phyloP scores from a whole-genome alignment of 2,113 vertebrate species.

The Chionomys nivalis region DNA sequence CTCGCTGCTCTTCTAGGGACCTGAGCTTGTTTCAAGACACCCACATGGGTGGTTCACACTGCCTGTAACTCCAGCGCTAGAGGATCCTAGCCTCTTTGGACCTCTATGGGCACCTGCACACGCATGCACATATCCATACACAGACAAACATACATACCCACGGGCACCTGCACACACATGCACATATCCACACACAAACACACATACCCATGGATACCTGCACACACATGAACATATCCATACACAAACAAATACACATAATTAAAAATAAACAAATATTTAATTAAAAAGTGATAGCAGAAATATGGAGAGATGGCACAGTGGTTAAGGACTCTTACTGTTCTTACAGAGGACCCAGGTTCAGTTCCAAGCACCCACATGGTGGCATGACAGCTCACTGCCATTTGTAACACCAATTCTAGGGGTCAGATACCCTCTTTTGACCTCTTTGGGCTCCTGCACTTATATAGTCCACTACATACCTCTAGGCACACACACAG shows the following conservation, averaged over 20 bases:
- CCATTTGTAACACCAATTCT: not conserved
- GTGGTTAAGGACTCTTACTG: not conserved
- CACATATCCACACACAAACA: not conserved
- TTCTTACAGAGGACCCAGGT: not conserved
- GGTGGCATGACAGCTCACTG: not conserved
- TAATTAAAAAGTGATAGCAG: not conserved
- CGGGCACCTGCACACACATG: not conserved
- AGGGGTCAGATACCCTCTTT: not conserved
- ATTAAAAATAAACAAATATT: not conserved
- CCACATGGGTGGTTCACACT: not conserved
- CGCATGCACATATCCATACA: not conserved
- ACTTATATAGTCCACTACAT: not conserved
- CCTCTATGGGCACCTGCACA: not conserved
- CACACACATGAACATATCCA: not conserved
- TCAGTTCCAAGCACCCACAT: not conserved
- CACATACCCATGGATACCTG: not conserved
- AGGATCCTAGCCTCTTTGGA: not conserved
- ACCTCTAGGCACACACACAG: not conserved
- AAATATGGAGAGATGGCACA: not conserved
- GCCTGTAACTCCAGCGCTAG: not conserved
- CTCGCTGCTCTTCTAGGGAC: not conserved
- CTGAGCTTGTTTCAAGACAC: not conserved
- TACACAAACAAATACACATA: not conserved
- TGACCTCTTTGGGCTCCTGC: not conserved
- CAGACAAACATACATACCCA: not conserved